phyloP scores from a whole-genome alignment of 2,888 invertebrate species.

The Arge pagana region DNA sequence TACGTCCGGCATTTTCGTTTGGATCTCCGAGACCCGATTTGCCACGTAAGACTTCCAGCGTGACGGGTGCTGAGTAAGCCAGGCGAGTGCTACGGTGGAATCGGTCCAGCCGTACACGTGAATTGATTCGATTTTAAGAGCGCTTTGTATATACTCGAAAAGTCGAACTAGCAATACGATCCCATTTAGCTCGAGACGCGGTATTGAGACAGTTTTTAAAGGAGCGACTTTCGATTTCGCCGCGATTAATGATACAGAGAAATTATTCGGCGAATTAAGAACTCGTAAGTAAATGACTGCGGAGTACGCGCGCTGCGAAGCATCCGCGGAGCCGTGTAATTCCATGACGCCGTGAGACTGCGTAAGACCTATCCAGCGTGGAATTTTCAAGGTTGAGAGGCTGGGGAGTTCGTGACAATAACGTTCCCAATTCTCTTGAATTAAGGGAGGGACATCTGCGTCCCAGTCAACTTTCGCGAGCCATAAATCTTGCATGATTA shows the following conservation, averaged over 20 bases:
- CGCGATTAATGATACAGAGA: conserved; percentile 12
- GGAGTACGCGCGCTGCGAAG: conserved; percentile 22
- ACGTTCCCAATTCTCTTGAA: conserved; percentile 13
- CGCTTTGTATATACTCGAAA: neutral
- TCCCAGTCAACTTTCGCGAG: conserved; percentile 28
- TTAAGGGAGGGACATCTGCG: conserved; percentile 4
- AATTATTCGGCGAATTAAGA: conserved; percentile 17
- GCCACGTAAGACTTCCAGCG: conserved; percentile 26
- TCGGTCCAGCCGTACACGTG: conserved; percentile 32
- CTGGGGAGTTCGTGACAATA: neutral
- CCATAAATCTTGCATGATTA: conserved; percentile 29
- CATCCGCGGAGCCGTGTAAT: conserved; percentile 28
- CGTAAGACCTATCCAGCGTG: conserved; percentile 23
- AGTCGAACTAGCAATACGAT: conserved; percentile 19
- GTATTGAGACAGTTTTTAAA: conserved; percentile 22
- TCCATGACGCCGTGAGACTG: conserved; percentile 12
- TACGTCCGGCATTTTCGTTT: conserved; percentile 5
- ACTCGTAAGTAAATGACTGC: conserved; percentile 26
- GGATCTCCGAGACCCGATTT: conserved; percentile 25
- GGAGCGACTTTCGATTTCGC: conserved; percentile 28
- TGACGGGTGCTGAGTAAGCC: conserved; percentile 28
- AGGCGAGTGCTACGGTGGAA: conserved; percentile 29
- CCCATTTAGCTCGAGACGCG: conserved; percentile 22
- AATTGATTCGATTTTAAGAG: neutral
- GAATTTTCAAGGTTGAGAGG: conserved; percentile 17